Conservation (phyloP, 2,888 invertebrate species). For the Cinara cedri region DNA sequence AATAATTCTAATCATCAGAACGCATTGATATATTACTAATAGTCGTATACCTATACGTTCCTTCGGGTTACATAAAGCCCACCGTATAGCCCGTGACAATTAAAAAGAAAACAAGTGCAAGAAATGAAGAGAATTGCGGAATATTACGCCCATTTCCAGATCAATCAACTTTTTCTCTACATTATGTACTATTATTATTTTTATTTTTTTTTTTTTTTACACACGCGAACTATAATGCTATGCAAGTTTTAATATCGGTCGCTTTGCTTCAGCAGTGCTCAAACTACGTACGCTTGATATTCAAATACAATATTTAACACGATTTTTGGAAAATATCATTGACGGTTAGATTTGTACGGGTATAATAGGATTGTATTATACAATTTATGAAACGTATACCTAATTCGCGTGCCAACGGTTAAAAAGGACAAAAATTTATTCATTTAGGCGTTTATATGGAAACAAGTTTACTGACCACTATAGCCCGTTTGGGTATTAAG, state of each 20-base stretch:
- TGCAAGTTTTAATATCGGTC: constrained; percentile 1
- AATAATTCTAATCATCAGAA: not conserved
- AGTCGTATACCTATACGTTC: not conserved
- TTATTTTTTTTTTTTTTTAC: constrained; percentile 10
- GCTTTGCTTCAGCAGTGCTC: constrained; percentile 6
- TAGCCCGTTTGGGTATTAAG: constrained; percentile 43
- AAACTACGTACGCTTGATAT: not conserved
- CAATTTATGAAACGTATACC: not conserved
- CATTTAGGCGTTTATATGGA: not conserved
- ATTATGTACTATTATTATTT: too few species aligned
- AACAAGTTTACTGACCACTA: constrained; percentile 46
- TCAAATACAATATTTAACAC: too few species aligned
- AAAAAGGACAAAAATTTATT: constrained; percentile 17
- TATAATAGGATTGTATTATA: not conserved
- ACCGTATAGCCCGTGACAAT: not conserved
- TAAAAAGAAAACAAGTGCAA: constrained; percentile 5
- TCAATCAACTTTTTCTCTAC: constrained; percentile 21
- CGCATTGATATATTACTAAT: too few species aligned
- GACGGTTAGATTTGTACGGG: too few species aligned
- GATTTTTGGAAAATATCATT: too few species aligned
- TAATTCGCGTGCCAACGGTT: not conserved
- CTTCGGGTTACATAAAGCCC: not conserved
- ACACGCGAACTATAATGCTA: not conserved
- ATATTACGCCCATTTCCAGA: constrained; percentile 9
- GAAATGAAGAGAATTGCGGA: not conserved